These are phyloP conservation scores for Leptatherina wallacei DNA, from an alignment of 2,797 vertebrate species.

Conservation along the genomic window DNA sequence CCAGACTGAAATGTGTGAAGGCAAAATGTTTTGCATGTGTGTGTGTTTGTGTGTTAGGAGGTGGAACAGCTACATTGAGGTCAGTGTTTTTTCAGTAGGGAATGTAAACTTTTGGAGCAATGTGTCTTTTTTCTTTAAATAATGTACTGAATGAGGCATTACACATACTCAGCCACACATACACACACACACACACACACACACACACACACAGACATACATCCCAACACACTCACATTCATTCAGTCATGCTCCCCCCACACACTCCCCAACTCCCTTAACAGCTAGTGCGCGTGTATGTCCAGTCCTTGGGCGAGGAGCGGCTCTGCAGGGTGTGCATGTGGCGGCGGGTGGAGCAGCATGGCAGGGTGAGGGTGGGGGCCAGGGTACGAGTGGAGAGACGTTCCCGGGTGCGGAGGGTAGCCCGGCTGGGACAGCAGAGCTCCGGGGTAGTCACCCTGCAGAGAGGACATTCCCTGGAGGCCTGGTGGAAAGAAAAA, in stretches of 20 bases:
- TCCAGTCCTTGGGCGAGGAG: slow-evolving; percentile 87
- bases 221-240: slow-evolving; percentile 38
- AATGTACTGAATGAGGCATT: slow-evolving; percentile 58
- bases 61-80: slow-evolving; percentile 72
- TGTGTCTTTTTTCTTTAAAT: slow-evolving; percentile 71
- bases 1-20: slow-evolving; percentile 51
- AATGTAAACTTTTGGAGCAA: slow-evolving; percentile 78
- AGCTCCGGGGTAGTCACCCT: slow-evolving; percentile 81
- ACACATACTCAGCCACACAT: slow-evolving; percentile 32
- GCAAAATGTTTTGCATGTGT: slow-evolving; percentile 34
- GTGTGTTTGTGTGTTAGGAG: slow-evolving; percentile 38
- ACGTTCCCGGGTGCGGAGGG: slow-evolving; percentile 80
- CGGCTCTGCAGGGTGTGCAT: slow-evolving; percentile 82
- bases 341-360: slow-evolving; percentile 83
- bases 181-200: slow-evolving; percentile 17
- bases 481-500: slow-evolving; percentile 74
- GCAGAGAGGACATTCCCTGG: slow-evolving; percentile 85
- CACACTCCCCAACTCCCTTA: slow-evolving; percentile 11
- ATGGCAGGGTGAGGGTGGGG: slow-evolving; percentile 83
- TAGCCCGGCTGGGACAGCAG: slow-evolving; percentile 81
- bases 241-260: slow-evolving; percentile 13
- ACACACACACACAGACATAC: slow-evolving; percentile 1
- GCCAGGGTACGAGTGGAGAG: slow-evolving; percentile 81
- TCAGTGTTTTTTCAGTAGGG: slow-evolving; percentile 73
- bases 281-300: slow-evolving; percentile 85